A percentile compares a stretch with the other conserved stretches of the same genome.
Conservation (phyloP, 2,113 vertebrate genomes). For the Paracanthobrama guichenoti region DNA sequence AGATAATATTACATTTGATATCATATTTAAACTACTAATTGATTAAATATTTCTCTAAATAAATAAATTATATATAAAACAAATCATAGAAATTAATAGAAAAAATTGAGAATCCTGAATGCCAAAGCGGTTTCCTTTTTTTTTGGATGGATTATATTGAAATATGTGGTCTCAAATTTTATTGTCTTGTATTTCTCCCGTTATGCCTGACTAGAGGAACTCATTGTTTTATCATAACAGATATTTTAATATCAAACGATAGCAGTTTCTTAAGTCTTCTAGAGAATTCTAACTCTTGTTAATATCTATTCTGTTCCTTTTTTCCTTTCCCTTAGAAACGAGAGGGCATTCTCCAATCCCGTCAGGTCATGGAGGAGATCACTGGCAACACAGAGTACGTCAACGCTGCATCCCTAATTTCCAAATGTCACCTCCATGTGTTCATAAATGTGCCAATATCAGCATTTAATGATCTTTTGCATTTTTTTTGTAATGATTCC, state of each 20-base stretch:
- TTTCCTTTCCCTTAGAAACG: slow-evolving; percentile 80
- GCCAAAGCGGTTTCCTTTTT: too few relatives aligned
- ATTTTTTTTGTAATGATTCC: not conserved
- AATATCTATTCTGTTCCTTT: not conserved
- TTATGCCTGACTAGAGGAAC: not conserved
- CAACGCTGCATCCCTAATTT: slow-evolving; percentile 59
- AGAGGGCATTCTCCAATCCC: slow-evolving; percentile 96
- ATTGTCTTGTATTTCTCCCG: not conserved
- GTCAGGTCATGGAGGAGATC: slow-evolving; percentile 98
- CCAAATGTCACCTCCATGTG: not conserved
- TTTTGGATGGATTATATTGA: not conserved
- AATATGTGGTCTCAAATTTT: not conserved
- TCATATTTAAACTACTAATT: too few relatives aligned
- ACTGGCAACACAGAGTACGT: slow-evolving; percentile 98
- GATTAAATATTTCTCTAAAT: too few relatives aligned
- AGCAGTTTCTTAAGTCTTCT: not conserved
- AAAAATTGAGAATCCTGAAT: not conserved
- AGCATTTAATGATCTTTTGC: slow-evolving; percentile 4
- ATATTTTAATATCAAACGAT: not conserved
- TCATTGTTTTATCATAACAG: not conserved
- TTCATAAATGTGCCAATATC: slow-evolving; percentile 1
- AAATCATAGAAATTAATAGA: not conserved
- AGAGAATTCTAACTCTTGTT: not conserved
- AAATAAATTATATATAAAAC: too few relatives aligned
- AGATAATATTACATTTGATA: too few relatives aligned